A percentile compares a stretch with the other conserved stretches of the same genome.
These are phyloP conservation scores for Pollenia angustigena DNA, from an alignment of 2,888 invertebrate species.

Conservation along the genomic window DNA sequence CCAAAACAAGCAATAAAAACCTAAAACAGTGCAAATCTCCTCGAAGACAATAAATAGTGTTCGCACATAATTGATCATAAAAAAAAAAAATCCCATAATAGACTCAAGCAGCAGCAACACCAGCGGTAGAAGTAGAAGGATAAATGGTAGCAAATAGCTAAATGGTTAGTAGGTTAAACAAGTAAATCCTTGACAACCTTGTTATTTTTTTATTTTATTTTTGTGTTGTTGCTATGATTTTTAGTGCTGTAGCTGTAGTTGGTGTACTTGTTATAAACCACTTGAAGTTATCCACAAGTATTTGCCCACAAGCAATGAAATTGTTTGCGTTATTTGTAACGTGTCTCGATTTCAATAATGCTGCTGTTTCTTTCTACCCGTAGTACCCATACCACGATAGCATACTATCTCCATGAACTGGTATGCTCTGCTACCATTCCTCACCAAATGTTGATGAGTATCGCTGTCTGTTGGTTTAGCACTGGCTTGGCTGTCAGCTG, in stretches of 20 bases:
- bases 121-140: not conserved
- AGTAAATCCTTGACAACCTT: slow-evolving; percentile 64
- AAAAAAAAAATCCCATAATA: slow-evolving; percentile 18
- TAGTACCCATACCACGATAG: not conserved
- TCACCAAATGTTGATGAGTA: slow-evolving; percentile 25
- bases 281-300: slow-evolving; percentile 73
- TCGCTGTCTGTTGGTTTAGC: slow-evolving; percentile 3
- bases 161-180: slow-evolving; percentile 66
- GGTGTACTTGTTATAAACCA: slow-evolving; percentile 67
- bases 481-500: slow-evolving; percentile 27
- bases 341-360: slow-evolving; percentile 56
- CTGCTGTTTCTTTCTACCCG: not conserved
- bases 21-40: slow-evolving; percentile 33
- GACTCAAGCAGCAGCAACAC: not conserved
- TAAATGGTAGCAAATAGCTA: slow-evolving; percentile 27
- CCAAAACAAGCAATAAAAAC: not conserved
- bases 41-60: slow-evolving; percentile 72
- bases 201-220: slow-evolving; percentile 48
- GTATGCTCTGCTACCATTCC: not conserved
- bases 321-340: slow-evolving; percentile 70
- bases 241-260: slow-evolving; percentile 35
- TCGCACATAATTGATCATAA: slow-evolving; percentile 82
- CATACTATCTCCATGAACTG: slow-evolving; percentile 10
- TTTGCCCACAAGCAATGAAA: slow-evolving; percentile 73
- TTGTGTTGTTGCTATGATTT: slow-evolving; percentile 52